Evolutionary conservation across 2,113 vertebrate genomes (phyloP).

Genomic region (Ptilonorhynchus violaceus): DNA sequence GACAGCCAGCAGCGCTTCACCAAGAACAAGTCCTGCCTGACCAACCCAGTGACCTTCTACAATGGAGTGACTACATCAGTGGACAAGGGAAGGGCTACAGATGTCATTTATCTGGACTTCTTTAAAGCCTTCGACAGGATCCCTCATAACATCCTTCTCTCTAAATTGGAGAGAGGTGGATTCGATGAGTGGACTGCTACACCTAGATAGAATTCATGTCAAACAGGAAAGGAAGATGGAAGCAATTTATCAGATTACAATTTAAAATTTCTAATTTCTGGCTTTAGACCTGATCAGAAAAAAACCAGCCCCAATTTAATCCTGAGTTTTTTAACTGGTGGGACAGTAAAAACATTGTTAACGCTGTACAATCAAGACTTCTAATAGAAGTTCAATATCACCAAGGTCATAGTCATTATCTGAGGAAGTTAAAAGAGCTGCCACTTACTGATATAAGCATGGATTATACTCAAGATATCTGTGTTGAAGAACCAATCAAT

Average conservation of each 20-base stretch:
- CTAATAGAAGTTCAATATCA: neutral
- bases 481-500: constrained; percentile 46
- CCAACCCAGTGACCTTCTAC: neutral
- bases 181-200: neutral
- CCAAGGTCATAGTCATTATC: constrained; percentile 30
- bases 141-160: neutral
- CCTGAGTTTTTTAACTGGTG: neutral
- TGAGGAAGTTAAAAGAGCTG: constrained; percentile 9
- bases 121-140: neutral
- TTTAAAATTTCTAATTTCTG: neutral
- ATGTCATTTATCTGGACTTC: neutral
- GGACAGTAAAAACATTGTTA: neutral
- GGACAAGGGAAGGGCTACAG: neutral
- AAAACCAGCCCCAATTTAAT: neutral
- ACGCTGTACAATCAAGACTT: neutral
- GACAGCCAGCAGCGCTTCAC: neutral
- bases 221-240: neutral
- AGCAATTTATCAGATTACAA: neutral
- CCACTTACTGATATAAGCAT: neutral
- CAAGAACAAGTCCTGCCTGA: neutral
- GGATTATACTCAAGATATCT: constrained; percentile 43
- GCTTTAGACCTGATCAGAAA: neutral
- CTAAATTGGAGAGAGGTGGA: neutral
- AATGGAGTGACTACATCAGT: neutral
- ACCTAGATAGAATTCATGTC: neutral